Evolutionary conservation across 2,797 vertebrate species (phyloP).

Genomic region (Cottoperca gobio): DNA sequence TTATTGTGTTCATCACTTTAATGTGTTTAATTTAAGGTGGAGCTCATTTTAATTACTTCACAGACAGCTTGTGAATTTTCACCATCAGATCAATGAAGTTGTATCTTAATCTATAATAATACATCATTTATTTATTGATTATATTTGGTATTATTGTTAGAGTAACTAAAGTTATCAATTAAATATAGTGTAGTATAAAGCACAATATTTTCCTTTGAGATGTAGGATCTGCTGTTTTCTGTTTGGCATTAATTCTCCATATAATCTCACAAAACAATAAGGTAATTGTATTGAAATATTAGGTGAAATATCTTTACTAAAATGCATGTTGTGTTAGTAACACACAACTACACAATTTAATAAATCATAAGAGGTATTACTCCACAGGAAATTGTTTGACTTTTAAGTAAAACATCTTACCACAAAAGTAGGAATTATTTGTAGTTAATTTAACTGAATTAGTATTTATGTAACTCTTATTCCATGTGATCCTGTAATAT

Average conservation of each 20-base stretch:
- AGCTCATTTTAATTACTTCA: not conserved
- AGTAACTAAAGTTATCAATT: not conserved
- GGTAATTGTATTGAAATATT: not conserved
- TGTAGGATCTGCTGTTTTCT: not conserved
- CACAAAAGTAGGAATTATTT: too few species aligned
- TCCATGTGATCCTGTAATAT: not conserved
- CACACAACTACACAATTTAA: not conserved
- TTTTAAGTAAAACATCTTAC: not conserved
- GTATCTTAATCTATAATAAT: too few species aligned
- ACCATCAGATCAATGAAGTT: too few species aligned
- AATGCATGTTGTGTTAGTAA: not conserved
- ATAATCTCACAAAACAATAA: not conserved
- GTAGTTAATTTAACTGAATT: not conserved
- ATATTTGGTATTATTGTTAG: not conserved
- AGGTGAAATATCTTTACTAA: not conserved
- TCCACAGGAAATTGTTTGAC: not conserved
- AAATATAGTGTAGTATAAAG: not conserved
- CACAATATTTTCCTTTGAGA: not conserved
- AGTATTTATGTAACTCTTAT: not conserved
- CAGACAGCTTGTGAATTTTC: too few species aligned
- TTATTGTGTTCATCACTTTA: not conserved
- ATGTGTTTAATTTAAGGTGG: too few species aligned
- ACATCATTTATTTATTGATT: too few species aligned
- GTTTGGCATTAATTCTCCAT: not conserved
- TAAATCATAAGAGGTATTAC: not conserved